These are phyloP conservation scores for Lepidothrix coronata DNA, from an alignment of 2,113 vertebrate genomes.

Conservation along the genomic window DNA sequence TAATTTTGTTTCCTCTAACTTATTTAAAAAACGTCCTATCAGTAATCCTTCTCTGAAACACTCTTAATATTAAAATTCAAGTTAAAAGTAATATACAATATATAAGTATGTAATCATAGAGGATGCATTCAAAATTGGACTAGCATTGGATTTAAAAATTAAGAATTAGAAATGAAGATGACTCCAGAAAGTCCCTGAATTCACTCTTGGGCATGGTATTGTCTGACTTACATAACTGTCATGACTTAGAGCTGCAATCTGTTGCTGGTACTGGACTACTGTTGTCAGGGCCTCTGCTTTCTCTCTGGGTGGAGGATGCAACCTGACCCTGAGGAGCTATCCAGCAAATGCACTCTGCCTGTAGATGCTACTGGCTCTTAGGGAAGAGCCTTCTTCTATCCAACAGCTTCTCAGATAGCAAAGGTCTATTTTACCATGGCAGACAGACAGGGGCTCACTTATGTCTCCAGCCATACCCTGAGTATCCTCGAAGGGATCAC, in stretches of 20 bases:
- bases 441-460: background rate
- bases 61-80: background rate
- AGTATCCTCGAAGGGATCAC: background rate
- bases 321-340: background rate
- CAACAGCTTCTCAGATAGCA: background rate
- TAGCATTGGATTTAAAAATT: background rate
- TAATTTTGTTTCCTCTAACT: background rate
- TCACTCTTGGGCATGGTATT: background rate
- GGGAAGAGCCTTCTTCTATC: background rate
- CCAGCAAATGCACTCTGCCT: background rate
- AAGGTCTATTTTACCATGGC: background rate
- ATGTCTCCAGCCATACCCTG: background rate
- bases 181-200: background rate
- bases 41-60: background rate
- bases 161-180: background rate
- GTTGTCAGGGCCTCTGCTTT: accelerated
- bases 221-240: background rate
- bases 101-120: background rate
- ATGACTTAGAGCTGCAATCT: background rate
- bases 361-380: accelerated
- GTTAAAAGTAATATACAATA: background rate
- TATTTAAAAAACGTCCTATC: background rate
- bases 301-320: accelerated
- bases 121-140: background rate
- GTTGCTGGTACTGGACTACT: accelerated